Conservation (phyloP, 2,113 vertebrate species). For the Sinocyclocheilus grahami region DNA sequence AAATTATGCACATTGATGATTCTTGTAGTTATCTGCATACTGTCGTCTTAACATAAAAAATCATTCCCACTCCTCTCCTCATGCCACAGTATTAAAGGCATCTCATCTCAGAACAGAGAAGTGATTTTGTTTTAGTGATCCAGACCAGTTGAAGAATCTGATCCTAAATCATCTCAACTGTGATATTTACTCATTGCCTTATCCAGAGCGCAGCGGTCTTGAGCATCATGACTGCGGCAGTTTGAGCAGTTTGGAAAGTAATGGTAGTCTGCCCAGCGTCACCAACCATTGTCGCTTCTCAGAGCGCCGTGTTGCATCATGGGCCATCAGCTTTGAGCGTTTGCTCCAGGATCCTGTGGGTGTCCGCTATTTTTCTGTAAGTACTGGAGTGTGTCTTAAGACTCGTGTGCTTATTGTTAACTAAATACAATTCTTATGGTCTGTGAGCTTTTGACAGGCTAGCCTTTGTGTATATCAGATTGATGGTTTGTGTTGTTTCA, state of each 20-base stretch:
- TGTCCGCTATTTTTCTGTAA: slow-evolving; percentile 93
- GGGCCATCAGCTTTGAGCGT: slow-evolving; percentile 94
- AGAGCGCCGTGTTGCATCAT: slow-evolving; percentile 89
- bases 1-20: not conserved
- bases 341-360: slow-evolving; percentile 93
- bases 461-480: slow-evolving; percentile 20
- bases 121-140: slow-evolving; percentile 5
- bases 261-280: slow-evolving; percentile 90
- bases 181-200: slow-evolving; percentile 10
- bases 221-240: slow-evolving; percentile 91
- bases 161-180: not conserved
- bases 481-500: slow-evolving; percentile 10
- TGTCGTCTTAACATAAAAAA: not conserved
- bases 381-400: slow-evolving; percentile 54
- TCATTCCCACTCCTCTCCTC: not conserved
- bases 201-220: slow-evolving; percentile 83
- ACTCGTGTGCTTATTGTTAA: not conserved
- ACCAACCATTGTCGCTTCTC: slow-evolving; percentile 82
- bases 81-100: not conserved
- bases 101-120: not conserved
- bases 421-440: not conserved
- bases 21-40: not conserved
- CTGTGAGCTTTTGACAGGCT: slow-evolving; percentile 1
- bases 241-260: slow-evolving; percentile 92
- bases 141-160: slow-evolving; percentile 4